phyloP scores from a whole-genome alignment of 2,113 vertebrate species.

The Carassius auratus region DNA sequence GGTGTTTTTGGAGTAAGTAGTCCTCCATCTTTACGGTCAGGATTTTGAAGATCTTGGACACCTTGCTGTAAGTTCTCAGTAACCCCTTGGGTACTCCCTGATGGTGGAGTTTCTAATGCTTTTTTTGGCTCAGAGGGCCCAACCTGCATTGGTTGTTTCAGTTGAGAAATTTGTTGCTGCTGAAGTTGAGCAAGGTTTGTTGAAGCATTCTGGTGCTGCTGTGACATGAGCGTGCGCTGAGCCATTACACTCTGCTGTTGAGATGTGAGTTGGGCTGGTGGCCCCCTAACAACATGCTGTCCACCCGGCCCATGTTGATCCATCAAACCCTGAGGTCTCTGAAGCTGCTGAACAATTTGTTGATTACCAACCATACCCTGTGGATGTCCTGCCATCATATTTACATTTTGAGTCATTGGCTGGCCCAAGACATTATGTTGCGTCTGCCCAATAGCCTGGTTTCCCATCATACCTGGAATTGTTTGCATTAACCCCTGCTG shows the following conservation, averaged over 20 bases:
- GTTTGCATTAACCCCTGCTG: conserved; percentile 77
- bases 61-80: conserved; percentile 61
- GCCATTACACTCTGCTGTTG: conserved; percentile 84
- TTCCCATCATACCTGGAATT: conserved; percentile 75
- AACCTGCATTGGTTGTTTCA: conserved; percentile 64
- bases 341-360: conserved; percentile 68
- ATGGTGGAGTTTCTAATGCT: conserved; percentile 70
- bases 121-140: conserved; percentile 62
- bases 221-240: conserved; percentile 84
- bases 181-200: conserved; percentile 72
- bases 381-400: conserved; percentile 72
- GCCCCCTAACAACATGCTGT: conserved; percentile 81
- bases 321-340: conserved; percentile 73
- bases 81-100: conserved; percentile 66
- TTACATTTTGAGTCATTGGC: conserved; percentile 78
- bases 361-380: conserved; percentile 71
- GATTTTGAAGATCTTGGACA: conserved; percentile 58
- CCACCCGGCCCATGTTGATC: conserved; percentile 80
- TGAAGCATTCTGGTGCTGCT: conserved; percentile 74
- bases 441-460: conserved; percentile 62
- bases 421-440: conserved; percentile 70
- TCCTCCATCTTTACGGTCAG: conserved; percentile 69
- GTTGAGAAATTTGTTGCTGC: conserved; percentile 69
- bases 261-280: conserved; percentile 76
- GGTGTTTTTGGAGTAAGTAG: conserved; percentile 74